phyloP scores from a whole-genome alignment of 2,797 vertebrate species.

The Tachyglossus aculeatus region DNA sequence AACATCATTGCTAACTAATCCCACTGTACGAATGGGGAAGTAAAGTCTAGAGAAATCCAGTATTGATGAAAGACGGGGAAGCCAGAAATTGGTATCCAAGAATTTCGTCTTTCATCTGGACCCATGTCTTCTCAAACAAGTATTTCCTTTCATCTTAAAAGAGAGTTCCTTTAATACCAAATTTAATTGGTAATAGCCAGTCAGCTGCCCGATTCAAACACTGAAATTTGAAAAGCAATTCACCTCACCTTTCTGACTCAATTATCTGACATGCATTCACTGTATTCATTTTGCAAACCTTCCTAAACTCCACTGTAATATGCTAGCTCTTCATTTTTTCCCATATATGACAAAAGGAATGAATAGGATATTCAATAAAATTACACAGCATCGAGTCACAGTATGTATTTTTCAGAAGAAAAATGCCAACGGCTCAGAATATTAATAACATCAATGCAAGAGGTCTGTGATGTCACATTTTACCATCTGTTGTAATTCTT shows the following conservation, averaged over 20 bases:
- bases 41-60: too few species aligned
- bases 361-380: slow-evolving; percentile 15
- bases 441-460: slow-evolving; percentile 49
- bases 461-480: slow-evolving; percentile 40
- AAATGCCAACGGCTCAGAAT: slow-evolving; percentile 24
- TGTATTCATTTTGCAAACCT: too few species aligned
- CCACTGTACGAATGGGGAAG: too few species aligned
- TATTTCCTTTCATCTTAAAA: too few species aligned
- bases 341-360: slow-evolving; percentile 7
- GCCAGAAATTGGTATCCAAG: too few species aligned
- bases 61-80: too few species aligned
- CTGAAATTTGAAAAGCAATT: too few species aligned
- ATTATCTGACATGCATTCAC: too few species aligned
- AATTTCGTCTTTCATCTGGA: too few species aligned
- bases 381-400: slow-evolving; percentile 17
- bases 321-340: not conserved
- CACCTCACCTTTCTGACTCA: too few species aligned
- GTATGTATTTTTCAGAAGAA: slow-evolving; percentile 20
- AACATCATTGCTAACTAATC: too few species aligned
- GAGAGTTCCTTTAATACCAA: not conserved
- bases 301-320: not conserved
- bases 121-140: too few species aligned
- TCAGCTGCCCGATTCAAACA: not conserved
- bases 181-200: not conserved
- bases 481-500: slow-evolving; percentile 63